A percentile compares a stretch with the other conserved stretches of the same genome.
These are phyloP conservation scores for Australoheros facetus DNA, from an alignment of 2,797 vertebrate species.

Conservation along the genomic window DNA sequence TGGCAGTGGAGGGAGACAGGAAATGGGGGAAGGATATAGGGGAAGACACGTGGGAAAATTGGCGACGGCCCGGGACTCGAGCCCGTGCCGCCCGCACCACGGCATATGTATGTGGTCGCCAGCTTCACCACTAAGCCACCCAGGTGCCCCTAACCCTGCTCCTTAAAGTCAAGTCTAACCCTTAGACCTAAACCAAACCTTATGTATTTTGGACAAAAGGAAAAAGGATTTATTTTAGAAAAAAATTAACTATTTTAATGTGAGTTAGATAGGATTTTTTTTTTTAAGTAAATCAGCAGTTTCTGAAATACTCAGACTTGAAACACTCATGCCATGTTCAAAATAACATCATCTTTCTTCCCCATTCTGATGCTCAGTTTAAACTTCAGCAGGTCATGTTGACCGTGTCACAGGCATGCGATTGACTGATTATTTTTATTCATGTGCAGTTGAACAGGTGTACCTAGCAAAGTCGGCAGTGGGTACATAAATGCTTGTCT, in stretches of 20 bases:
- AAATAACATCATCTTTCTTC: background rate
- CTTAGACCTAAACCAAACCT: background rate
- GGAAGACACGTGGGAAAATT: no score
- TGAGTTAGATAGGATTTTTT: background rate
- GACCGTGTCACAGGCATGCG: background rate
- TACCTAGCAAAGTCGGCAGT: background rate
- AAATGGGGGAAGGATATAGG: no score
- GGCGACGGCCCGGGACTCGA: no score
- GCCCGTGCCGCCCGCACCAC: no score
- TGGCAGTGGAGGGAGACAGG: no score
- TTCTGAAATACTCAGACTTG: no score
- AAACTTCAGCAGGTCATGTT: background rate
- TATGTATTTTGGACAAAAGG: background rate
- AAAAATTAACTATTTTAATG: background rate
- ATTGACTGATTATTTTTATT: background rate
- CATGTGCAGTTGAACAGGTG: background rate
- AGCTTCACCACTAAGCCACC: no score
- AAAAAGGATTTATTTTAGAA: no score
- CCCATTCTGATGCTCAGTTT: background rate
- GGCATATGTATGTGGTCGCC: no score
- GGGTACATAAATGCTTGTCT: background rate
- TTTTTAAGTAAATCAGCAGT: no score
- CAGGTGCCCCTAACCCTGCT: no score
- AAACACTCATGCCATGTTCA: background rate
- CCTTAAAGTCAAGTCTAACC: background rate